Percentiles rank a stretch among this genome's conserved stretches.
These are phyloP conservation scores for Chlorops oryzae DNA, from an alignment of 1,140 invertebrate species.

Conservation along the genomic window DNA sequence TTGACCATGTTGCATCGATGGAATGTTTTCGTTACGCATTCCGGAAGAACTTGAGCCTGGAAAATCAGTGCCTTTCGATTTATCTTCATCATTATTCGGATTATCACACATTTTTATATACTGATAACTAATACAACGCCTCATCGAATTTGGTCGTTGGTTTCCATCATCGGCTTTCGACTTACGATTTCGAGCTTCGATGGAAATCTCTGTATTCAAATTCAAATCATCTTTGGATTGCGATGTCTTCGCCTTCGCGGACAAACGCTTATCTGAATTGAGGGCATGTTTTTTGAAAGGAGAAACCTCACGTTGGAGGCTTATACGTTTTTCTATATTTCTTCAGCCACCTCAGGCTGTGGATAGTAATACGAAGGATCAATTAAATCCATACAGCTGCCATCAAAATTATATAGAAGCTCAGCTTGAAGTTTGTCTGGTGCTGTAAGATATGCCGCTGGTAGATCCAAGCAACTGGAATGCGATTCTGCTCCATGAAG, in stretches of 20 bases:
- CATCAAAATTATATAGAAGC: conserved; percentile 48
- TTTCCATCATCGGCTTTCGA: conserved; percentile 16
- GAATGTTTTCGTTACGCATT: too few relatives aligned
- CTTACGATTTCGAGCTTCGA: not conserved
- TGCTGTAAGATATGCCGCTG: conserved; percentile 46
- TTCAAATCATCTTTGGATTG: not conserved
- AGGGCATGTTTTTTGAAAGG: conserved; percentile 46
- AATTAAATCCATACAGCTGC: conserved; percentile 9
- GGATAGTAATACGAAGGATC: too few relatives aligned
- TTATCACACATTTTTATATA: conserved; percentile 41
- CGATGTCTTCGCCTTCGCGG: conserved; percentile 13
- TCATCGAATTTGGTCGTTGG: conserved; percentile 24
- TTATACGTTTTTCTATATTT: not conserved
- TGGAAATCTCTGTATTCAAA: not conserved
- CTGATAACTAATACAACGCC: conserved; percentile 51
- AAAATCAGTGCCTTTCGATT: too few relatives aligned
- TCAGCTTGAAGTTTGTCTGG: conserved; percentile 51
- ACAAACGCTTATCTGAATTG: conserved; percentile 50
- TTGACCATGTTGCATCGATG: too few relatives aligned
- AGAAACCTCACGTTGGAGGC: conserved; percentile 7
- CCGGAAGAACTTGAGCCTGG: too few relatives aligned
- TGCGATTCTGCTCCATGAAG: too few relatives aligned
- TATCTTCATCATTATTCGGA: not conserved
- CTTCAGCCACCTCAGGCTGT: conserved; percentile 1
- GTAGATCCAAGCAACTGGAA: conserved; percentile 53